A percentile compares a stretch with the other conserved stretches of the same genome.
Conservation (phyloP, 2,888 invertebrate species). For the Lottia scabra region DNA sequence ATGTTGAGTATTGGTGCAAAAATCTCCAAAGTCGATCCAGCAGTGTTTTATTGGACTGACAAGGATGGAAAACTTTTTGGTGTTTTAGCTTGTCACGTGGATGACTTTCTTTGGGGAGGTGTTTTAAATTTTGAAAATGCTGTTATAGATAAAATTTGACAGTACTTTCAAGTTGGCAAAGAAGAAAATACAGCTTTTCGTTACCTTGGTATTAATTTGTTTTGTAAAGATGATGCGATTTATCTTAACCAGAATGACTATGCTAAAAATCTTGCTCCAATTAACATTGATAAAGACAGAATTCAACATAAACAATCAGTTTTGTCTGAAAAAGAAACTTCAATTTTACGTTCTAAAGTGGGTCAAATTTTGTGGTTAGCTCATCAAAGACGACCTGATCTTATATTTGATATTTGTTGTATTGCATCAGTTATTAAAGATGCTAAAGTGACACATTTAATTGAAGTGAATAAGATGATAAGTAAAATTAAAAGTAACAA, state of each 20-base stretch:
- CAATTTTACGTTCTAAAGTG: neutral
- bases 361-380: slow-evolving; percentile 10
- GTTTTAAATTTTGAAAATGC: neutral
- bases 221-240: neutral
- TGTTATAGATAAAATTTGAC: neutral
- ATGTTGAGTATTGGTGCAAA: neutral
- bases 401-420: neutral
- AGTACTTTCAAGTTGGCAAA: neutral
- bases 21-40: slow-evolving; percentile 8
- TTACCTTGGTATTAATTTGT: neutral
- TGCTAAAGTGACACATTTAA: neutral
- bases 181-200: neutral
- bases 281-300: neutral
- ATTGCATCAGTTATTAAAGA: neutral
- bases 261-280: neutral
- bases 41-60: slow-evolving; percentile 9
- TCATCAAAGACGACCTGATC: neutral
- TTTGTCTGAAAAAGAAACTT: neutral
- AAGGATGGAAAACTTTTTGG: neutral
- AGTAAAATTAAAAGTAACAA: neutral
- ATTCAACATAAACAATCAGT: neutral
- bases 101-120: slow-evolving; percentile 14
- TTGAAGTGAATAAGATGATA: neutral
- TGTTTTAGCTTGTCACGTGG: slow-evolving; percentile 7
- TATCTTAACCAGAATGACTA: neutral